Percentiles rank a stretch among this genome's conserved stretches.
Conservation (phyloP, 2,888 invertebrate species). For the Xestia xanthographa region DNA sequence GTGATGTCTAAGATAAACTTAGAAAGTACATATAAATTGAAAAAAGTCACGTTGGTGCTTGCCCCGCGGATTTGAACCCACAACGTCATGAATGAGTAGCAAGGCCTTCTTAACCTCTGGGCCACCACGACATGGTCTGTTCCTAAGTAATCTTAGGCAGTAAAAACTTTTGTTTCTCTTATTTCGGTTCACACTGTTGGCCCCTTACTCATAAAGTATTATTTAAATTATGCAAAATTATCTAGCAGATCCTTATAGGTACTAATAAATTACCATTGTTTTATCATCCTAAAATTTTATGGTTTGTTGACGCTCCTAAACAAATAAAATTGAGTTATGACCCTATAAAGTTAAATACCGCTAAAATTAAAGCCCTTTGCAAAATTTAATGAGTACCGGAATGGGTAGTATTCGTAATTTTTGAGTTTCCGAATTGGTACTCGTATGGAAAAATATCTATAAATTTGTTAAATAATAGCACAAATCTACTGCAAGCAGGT, state of each 20-base stretch:
- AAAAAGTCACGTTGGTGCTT: too few relatives aligned
- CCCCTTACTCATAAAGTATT: neutral
- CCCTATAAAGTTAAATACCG: conserved; percentile 70
- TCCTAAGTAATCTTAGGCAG: neutral
- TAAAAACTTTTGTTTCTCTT: too few relatives aligned
- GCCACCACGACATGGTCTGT: too few relatives aligned
- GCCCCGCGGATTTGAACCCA: too few relatives aligned
- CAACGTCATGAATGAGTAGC: too few relatives aligned
- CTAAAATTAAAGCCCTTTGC: conserved; percentile 54
- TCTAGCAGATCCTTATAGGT: conserved; percentile 15
- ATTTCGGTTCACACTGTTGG: too few relatives aligned
- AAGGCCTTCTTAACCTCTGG: too few relatives aligned
- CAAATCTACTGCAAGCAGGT: neutral
- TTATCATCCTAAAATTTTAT: conserved; percentile 64
- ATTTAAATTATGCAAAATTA: conserved; percentile 5
- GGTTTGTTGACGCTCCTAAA: conserved; percentile 69
- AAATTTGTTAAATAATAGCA: neutral
- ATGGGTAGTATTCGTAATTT: conserved; percentile 20
- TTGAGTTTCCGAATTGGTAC: conserved; percentile 20
- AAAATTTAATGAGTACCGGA: conserved; percentile 53
- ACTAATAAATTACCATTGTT: conserved; percentile 35
- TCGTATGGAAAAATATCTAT: neutral
- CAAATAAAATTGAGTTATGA: conserved; percentile 74
- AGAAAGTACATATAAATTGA: too few relatives aligned
- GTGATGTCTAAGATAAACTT: too few relatives aligned